Evolutionary conservation across 2,888 invertebrate genomes (phyloP).

Genomic region (Cremastobaeus sp.): DNA sequence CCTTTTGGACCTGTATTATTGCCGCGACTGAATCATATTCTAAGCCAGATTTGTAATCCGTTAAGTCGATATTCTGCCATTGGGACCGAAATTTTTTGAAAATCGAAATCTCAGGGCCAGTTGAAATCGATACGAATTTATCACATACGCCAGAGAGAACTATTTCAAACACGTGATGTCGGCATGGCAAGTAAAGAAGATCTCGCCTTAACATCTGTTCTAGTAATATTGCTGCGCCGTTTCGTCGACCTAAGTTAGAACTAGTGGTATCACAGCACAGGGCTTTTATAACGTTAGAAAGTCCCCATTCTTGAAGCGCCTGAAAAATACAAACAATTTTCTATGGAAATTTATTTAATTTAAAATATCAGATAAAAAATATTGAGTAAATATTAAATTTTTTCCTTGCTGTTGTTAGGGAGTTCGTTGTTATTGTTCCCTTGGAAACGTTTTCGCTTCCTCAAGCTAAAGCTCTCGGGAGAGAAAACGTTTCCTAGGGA

Average conservation of each 20-base stretch:
- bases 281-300: not conserved
- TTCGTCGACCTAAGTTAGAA: not conserved
- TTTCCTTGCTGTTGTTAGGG: no score
- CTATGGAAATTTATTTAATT: not conserved
- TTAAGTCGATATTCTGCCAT: not conserved
- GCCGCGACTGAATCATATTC: not conserved
- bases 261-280: conserved; percentile 4
- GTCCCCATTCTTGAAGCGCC: conserved; percentile 1
- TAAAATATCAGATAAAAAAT: not conserved
- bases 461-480: no score
- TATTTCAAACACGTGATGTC: not conserved
- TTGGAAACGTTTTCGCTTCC: no score
- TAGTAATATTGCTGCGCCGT: conserved; percentile 2
- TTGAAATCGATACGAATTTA: conserved; percentile 1
- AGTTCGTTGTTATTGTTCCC: no score
- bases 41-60: not conserved
- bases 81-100: conserved; percentile 10
- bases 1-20: not conserved
- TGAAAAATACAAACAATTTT: not conserved
- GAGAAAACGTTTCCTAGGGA: no score
- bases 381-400: not conserved
- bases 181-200: not conserved
- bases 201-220: not conserved
- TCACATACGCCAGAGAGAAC: not conserved
- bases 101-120: conserved; percentile 1